Evolutionary conservation across 2,797 vertebrate genomes (phyloP), one percentile per base, ranked within the genome.

Genomic region (Microctenopoma stevenorrisi): DNA sequence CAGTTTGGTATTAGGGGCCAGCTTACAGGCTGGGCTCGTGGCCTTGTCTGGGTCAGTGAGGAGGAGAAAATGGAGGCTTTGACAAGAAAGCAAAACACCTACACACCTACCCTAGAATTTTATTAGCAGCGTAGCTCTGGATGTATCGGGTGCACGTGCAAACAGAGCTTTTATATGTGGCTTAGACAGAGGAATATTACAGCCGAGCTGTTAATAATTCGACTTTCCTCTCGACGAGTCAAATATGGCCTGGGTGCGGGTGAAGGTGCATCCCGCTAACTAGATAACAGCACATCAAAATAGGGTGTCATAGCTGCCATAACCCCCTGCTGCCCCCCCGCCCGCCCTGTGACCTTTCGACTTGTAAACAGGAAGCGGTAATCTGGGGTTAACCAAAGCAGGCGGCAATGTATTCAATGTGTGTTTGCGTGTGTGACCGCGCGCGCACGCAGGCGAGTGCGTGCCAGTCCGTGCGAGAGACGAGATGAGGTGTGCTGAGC

Each of bases 311-410:
- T 76, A 76, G 55, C 81, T 81, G 79, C 77, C 77, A 80, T 50
- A 81, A 75, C 64, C 60, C 77, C 59, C 72, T 4, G 26, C 64
- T 6, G 26, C 60, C 71, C 61, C 71, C 62, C 71, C 11, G n/a
- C 59, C 79, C 73, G 74, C 65, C 82, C 81, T 15, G 62, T 89
- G 83, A 92, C 89, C 90, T 91, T 90, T 89, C 43, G 44, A 78
- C 87, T 79, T 89, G 90, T 92, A 91, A 92, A 92, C 88, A 90
- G 87, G 76, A 85, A 88, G 72, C 82, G 8, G 80, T 86, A 89
- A 90, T 90, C 87, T 91, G 80, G 53, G 79, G 85, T 88, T 82
- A 85, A 86, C 78, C 73, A 54, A 85, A 15, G 51, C 83, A 78
- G 79, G 51, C 65, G 16, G 76, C 58, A 44, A 74, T 49, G 81